Conservation (phyloP, 1,140 invertebrate species). For the Formica selysi region DNA sequence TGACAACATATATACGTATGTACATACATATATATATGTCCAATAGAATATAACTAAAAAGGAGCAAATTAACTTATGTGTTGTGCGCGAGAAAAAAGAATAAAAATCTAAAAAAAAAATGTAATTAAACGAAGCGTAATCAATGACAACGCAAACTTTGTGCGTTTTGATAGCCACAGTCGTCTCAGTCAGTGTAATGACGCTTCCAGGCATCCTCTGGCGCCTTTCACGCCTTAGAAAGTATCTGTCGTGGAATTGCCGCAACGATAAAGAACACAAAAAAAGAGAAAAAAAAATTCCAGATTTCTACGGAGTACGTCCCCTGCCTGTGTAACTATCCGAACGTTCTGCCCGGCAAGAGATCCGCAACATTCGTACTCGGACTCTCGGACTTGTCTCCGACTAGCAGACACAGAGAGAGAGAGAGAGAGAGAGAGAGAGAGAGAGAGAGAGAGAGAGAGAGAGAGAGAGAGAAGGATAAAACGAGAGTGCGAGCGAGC, state of each 20-base stretch:
- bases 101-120: not conserved
- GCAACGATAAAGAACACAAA: not conserved
- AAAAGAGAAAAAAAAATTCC: slow-evolving; percentile 20
- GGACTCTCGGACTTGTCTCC: not conserved
- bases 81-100: not conserved
- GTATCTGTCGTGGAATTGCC: not conserved
- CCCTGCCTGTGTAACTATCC: not conserved
- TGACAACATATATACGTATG: not conserved
- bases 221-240: not conserved
- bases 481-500: too few species aligned
- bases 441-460: not conserved
- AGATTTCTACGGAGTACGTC: not conserved
- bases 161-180: not conserved
- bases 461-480: not conserved
- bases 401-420: not conserved
- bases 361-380: not conserved
- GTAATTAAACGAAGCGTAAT: not conserved
- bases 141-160: not conserved
- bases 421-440: too few species aligned
- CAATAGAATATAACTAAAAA: too few species aligned
- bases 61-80: not conserved
- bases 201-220: too few species aligned
- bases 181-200: not conserved
- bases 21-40: too few species aligned
- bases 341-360: not conserved